A percentile compares a stretch with the other conserved stretches of the same genome.
Conservation (phyloP, 1,140 invertebrate genomes). For the Polypedilum vanderplanki region DNA sequence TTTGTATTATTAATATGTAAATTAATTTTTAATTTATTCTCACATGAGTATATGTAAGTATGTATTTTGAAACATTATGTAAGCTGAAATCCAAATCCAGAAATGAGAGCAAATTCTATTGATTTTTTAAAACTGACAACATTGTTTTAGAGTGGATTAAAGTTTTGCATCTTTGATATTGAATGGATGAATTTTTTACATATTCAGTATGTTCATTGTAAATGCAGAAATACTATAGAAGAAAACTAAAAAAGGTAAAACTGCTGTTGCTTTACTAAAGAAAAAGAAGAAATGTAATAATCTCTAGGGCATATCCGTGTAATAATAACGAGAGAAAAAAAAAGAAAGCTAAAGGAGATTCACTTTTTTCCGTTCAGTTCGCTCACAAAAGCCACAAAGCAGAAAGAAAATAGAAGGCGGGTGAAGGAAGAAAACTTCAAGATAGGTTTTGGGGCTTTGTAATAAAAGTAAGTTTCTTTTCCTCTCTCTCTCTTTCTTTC, state of each 20-base stretch:
- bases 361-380: neutral
- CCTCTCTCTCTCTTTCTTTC: no score
- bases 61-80: no score
- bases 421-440: neutral
- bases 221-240: neutral
- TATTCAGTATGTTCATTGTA: neutral
- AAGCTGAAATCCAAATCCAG: no score
- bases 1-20: neutral
- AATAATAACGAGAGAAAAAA: neutral
- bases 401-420: neutral
- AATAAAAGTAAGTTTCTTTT: neutral
- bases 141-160: no score
- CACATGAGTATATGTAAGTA: neutral
- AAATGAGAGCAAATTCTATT: no score
- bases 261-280: neutral
- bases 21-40: conserved; percentile 15
- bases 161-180: neutral
- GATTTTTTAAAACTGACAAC: no score
- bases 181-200: neutral
- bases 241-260: neutral
- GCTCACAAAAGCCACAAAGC: neutral
- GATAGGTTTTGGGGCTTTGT: neutral
- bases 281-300: conserved; percentile 7
- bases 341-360: neutral
- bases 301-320: conserved; percentile 1